Evolutionary conservation across 1,140 invertebrate genomes (phyloP).

Genomic region (Batillaria attramentaria): DNA sequence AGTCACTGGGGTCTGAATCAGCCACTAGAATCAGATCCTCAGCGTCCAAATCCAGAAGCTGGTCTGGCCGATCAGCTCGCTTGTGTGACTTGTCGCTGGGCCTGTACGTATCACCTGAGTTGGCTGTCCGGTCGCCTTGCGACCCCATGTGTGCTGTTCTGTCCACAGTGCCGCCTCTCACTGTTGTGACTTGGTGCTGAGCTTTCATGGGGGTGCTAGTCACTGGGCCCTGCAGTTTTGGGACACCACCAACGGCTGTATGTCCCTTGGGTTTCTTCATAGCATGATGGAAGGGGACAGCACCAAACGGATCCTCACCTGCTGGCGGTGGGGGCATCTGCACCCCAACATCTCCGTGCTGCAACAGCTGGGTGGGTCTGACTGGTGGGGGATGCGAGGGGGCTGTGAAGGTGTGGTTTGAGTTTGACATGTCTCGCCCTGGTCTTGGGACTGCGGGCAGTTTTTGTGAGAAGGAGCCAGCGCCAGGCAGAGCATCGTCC

Average conservation of each 20-base stretch:
- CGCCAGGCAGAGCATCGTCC: slow-evolving; percentile 45
- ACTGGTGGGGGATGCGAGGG: not conserved
- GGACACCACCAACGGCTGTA: not conserved
- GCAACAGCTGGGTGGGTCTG: slow-evolving; percentile 8
- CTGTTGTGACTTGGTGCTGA: not conserved
- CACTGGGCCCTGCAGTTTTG: not conserved
- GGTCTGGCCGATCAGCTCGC: not conserved
- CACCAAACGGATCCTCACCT: slow-evolving; percentile 76
- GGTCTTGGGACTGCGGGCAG: slow-evolving; percentile 40
- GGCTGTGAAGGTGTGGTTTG: slow-evolving; percentile 14
- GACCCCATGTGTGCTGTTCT: not conserved
- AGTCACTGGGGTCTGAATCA: slow-evolving; percentile 33
- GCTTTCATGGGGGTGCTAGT: slow-evolving; percentile 27
- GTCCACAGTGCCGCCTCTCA: not conserved
- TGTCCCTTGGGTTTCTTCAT: slow-evolving; percentile 36
- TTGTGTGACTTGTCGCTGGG: not conserved
- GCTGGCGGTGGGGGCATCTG: slow-evolving; percentile 12
- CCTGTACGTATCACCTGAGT: not conserved
- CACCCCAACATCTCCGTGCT: slow-evolving; percentile 9
- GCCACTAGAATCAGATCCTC: slow-evolving; percentile 34
- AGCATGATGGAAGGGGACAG: slow-evolving; percentile 75
- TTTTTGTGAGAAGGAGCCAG: slow-evolving; percentile 21
- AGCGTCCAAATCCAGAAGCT: slow-evolving; percentile 10
- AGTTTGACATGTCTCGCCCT: slow-evolving; percentile 26
- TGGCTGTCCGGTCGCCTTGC: not conserved